Evolutionary conservation across 2,797 vertebrate species (phyloP).

Genomic region (Sylvia borin): DNA sequence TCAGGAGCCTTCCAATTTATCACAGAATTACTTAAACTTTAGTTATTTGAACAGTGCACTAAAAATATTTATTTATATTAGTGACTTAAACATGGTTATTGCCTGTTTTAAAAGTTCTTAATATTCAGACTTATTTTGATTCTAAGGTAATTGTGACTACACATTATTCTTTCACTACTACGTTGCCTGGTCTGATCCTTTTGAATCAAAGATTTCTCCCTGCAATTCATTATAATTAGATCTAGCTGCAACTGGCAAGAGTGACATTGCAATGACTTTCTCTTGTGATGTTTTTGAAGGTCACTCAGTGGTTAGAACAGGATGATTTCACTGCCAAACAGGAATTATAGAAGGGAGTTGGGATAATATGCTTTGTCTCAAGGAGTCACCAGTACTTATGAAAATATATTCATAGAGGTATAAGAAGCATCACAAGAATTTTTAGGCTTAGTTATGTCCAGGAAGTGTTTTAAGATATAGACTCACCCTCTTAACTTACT

Average conservation of each 20-base stretch:
- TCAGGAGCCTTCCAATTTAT: background rate
- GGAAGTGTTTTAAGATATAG: background rate
- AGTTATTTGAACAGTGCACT: background rate
- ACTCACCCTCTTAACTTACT: background rate
- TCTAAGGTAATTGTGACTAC: background rate
- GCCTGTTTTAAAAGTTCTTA: background rate
- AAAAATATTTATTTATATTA: background rate
- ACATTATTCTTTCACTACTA: background rate
- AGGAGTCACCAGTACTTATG: background rate
- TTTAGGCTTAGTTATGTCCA: background rate
- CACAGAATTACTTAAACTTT: background rate
- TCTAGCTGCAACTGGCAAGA: background rate
- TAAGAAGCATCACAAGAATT: background rate
- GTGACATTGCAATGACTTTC: background rate
- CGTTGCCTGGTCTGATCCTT: background rate
- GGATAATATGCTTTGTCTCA: background rate
- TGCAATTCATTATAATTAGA: background rate
- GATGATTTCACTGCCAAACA: background rate
- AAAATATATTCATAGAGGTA: background rate
- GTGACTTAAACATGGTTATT: background rate
- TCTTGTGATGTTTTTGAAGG: background rate
- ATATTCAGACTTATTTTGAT: background rate
- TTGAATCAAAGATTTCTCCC: background rate
- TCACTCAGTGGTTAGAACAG: background rate
- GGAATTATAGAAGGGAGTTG: background rate